Evolutionary conservation across 2,888 invertebrate genomes (phyloP).

Genomic region (Leptinotarsa tumamoca): DNA sequence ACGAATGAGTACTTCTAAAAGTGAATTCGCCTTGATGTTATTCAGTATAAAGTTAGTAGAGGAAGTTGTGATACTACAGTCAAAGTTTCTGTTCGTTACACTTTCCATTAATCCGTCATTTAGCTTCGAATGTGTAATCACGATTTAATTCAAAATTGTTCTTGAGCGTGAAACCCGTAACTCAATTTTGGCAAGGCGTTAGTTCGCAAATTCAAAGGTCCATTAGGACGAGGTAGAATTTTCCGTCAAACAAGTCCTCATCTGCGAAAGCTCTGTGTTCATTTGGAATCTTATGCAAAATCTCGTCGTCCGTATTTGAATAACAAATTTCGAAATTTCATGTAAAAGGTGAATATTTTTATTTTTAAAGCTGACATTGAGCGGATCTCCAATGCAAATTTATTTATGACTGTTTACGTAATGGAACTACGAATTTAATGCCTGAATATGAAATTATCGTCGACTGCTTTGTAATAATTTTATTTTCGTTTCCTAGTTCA

Average conservation of each 20-base stretch:
- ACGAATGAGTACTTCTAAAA: background rate
- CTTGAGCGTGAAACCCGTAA: conserved; percentile 19
- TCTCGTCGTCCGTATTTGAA: conserved; percentile 12
- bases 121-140: conserved; percentile 9
- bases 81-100: background rate
- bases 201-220: conserved; percentile 21
- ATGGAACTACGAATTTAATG: background rate
- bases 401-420: conserved; percentile 8
- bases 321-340: conserved; percentile 25
- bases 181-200: conserved; percentile 11
- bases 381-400: conserved; percentile 19
- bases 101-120: background rate
- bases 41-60: background rate
- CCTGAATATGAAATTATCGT: background rate
- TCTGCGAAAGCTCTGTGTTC: conserved; percentile 9
- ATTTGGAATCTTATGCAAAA: conserved; percentile 15
- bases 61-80: background rate
- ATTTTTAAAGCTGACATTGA: background rate
- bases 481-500: background rate
- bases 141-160: conserved; percentile 22
- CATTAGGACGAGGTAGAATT: conserved; percentile 6
- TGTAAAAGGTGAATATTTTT: conserved; percentile 20
- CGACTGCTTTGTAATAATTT: background rate
- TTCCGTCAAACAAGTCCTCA: conserved; percentile 1
- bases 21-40: background rate